Base-by-base conservation (phyloP, 2,113 vertebrate species). In the Pitta sordida region DNA sequence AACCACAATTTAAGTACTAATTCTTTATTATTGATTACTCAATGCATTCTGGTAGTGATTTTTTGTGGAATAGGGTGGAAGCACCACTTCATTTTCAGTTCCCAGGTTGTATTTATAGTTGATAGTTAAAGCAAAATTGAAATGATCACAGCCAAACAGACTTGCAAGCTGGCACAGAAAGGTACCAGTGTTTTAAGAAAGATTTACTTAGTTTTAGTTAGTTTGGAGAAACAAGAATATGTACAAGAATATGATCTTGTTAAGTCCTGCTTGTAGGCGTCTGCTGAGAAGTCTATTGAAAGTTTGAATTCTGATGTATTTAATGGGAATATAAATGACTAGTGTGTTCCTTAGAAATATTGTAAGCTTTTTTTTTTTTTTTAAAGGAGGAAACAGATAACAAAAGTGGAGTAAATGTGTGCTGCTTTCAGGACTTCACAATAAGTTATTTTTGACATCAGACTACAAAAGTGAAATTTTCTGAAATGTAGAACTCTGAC, bases 11-110 rank as follows among this genome's bases (percentile, higher is more conserved):
- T 83, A 91, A 93, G 37, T 67, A 67, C n/a, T 84, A 79, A 85
- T 92, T 94, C 84, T 90, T 93, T 87, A 89, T 90, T 92, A 94
- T 89, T 91, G 94, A 83, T 86, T 91, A 69, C 91, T 95, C 62
- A 67, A 20, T 90, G 90, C 78, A 77, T 14, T 2, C 80, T 90
- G 78, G 36, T 76, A 94, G 75, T 48, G 86, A 80, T 77, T 87
- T 89, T n/a, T 76, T 90, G 46, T 85, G 78, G 92, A 92, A 80
- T n/a, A 69, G 26, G 23, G 41, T 81, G 65, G 84, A 83, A 91
- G 68, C 9, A 69, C 37, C 41, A 62, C 78, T 92, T 92, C 19
- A 44, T 89, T 73, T 93, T 87, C 78, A 65, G 67, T 55, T 93
- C 34, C 69, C 27, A 67, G 41, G 56, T 29, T 94, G 78, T 46